phyloP scores from a whole-genome alignment of 2,888 invertebrate genomes.

The Toxonevra muliebris region DNA sequence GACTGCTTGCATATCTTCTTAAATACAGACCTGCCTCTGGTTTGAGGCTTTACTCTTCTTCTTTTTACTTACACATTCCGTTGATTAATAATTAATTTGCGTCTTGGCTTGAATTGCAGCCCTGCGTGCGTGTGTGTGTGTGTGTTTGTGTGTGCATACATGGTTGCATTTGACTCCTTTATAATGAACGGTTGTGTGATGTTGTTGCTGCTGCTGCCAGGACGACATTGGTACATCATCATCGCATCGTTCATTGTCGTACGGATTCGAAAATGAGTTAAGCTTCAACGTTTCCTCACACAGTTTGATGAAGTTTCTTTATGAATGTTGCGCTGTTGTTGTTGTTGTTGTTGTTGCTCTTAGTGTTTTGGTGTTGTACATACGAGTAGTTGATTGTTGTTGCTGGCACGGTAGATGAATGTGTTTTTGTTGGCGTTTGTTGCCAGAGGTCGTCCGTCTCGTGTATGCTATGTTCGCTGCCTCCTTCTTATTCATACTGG shows the following conservation, averaged over 20 bases:
- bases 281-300: too few relatives aligned
- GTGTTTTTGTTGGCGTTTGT: too few relatives aligned
- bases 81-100: constrained; percentile 63
- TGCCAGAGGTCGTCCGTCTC: too few relatives aligned
- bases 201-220: too few relatives aligned
- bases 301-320: background rate
- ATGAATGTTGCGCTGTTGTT: background rate
- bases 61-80: background rate
- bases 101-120: constrained; percentile 37
- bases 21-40: background rate
- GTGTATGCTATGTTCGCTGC: too few relatives aligned
- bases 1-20: background rate
- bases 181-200: constrained; percentile 52
- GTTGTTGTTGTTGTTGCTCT: constrained; percentile 11
- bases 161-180: constrained; percentile 48
- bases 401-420: too few relatives aligned
- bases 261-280: too few relatives aligned
- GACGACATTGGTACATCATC: background rate
- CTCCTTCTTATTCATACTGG: too few relatives aligned
- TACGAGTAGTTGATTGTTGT: too few relatives aligned
- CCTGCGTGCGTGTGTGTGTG: background rate
- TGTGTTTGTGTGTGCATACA: background rate
- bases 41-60: background rate
- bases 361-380: background rate
- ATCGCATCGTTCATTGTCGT: background rate